These are phyloP conservation scores for Pseudotriccus pelzelni DNA, from an alignment of 2,797 vertebrate genomes.

Conservation along the genomic window DNA sequence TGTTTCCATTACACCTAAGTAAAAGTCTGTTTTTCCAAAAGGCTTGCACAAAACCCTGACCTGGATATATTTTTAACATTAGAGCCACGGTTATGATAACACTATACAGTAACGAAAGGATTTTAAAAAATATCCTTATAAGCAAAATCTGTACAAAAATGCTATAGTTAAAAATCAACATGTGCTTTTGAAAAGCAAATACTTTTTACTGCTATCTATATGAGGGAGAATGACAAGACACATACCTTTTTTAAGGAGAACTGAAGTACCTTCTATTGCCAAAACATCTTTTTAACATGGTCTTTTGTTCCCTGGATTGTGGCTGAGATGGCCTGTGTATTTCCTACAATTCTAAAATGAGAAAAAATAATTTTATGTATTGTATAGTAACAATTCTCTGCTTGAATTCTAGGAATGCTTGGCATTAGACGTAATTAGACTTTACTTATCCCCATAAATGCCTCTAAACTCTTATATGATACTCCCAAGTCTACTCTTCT, in stretches of 20 bases:
- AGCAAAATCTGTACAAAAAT: not conserved
- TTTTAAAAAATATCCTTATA: not conserved
- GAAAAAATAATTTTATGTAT: slow-evolving; percentile 23
- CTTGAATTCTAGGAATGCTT: not conserved
- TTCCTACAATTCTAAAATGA: slow-evolving; percentile 25
- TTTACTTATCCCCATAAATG: not conserved
- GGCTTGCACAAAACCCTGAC: not conserved
- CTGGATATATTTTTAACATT: not conserved
- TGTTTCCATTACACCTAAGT: slow-evolving; percentile 15
- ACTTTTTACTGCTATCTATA: not conserved
- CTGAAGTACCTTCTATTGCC: not conserved
- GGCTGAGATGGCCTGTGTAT: slow-evolving; percentile 2
- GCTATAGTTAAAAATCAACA: not conserved
- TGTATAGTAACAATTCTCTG: slow-evolving; percentile 35
- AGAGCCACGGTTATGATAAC: not conserved
- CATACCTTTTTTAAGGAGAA: not conserved
- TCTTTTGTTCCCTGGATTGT: not conserved
- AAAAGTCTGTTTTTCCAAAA: not conserved
- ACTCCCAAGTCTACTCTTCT: not conserved
- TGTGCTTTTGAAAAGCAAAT: not conserved
- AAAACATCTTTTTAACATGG: not conserved
- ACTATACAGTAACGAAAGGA: not conserved
- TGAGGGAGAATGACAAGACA: not conserved
- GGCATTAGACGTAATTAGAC: not conserved
- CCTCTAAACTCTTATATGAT: not conserved